phyloP scores from a whole-genome alignment of 2,888 invertebrate species.

The Rhagium mordax region DNA sequence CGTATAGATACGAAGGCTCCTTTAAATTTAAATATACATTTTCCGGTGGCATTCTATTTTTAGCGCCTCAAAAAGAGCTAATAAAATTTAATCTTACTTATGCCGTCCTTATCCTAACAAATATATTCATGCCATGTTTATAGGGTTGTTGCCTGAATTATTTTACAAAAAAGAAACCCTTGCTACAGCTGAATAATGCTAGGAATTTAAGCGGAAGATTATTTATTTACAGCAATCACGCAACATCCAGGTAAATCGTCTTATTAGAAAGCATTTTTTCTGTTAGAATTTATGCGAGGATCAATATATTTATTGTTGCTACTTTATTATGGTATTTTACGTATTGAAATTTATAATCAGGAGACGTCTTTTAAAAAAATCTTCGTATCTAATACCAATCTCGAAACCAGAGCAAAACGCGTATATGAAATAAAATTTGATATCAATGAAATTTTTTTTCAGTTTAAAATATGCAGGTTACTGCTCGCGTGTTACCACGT shows the following conservation, averaged over 20 bases:
- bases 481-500: no score
- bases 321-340: neutral
- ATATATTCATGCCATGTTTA: conserved; percentile 4
- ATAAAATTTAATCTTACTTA: neutral
- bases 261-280: conserved; percentile 4
- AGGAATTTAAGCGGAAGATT: conserved; percentile 6
- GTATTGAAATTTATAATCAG: no score
- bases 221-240: conserved; percentile 32
- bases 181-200: no score
- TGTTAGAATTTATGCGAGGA: neutral
- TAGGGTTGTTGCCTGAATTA: neutral
- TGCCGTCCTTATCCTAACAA: neutral
- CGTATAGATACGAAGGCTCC: no score
- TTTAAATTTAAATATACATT: neutral
- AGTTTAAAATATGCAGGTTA: no score
- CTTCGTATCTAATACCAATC: no score
- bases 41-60: neutral
- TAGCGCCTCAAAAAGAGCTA: neutral
- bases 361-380: no score
- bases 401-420: no score
- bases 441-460: no score
- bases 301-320: neutral
- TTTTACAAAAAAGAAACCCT: neutral
- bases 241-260: conserved; percentile 6
- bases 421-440: no score